Base-by-base conservation (phyloP, 30 jellyfish, hydroid and myxozoan species). In the Chrysaora quinquecirrha region DNA sequence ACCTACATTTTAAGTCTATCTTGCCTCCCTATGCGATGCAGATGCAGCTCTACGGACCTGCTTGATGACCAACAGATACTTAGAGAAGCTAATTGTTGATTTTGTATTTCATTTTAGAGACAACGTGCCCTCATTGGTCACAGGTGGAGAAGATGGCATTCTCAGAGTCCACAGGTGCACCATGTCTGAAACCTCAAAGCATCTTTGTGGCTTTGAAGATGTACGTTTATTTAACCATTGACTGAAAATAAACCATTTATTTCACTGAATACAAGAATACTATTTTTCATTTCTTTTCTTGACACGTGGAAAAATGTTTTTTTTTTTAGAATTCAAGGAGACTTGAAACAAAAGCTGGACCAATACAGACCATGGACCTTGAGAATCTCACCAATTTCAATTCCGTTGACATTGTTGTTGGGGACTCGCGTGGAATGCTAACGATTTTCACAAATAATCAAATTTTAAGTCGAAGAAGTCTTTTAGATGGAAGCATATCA, bases 341-440 rank as follows among this genome's bases (percentile, higher is more conserved):
- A 56, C 83, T 73, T 30, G 98, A 91, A 60, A 91, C 98, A 58
- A 91, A 91, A 49, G 96, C 97, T 23, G 98, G 96, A 7, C 95
- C 98, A 9, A 80, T 91, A 4, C 96, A 91, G 48, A 23, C 88
- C 28, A 80, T 91, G 30, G 29, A 19, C 6, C 68, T 94, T 21
- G 89, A 78, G 34, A 91, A 85, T 63, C 60, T 91, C 12, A 91
- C 98, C 23, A 85, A 85, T 43, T 91, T 91, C 71, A 68, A 76
- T 25, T 86, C 96, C 10, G 54, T 72, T 19, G 98, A 91, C 63
- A 58, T 85, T 34, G 60, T 91, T 16, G 91, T 68, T 48, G 95
- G 95, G 4, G 96, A 91, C 34, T 30, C 98, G 2, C 88, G 84
- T 11, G 98, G 98, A 22, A 68, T 91, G 95, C 74, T 91, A 47